A percentile compares a stretch with the other conserved stretches of the same genome.
Conservation (phyloP, 2,888 invertebrate genomes). For the Leptopilina syphax region DNA sequence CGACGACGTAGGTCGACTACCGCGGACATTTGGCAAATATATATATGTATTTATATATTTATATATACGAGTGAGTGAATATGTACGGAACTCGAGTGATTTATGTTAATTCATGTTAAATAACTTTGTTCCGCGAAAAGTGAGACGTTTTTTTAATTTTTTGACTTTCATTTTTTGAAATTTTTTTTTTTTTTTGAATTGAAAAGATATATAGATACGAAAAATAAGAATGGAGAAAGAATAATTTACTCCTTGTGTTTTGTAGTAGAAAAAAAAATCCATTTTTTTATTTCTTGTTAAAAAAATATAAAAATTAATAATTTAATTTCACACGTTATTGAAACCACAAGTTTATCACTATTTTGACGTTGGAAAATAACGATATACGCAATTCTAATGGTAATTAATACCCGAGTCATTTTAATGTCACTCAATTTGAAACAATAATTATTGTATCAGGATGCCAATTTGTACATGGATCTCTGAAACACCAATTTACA, state of each 20-base stretch:
- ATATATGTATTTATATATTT: not conserved
- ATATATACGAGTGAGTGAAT: conserved; percentile 54
- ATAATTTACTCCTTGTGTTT: too few relatives aligned
- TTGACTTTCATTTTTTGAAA: too few relatives aligned
- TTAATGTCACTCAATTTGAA: not conserved
- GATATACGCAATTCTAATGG: not conserved
- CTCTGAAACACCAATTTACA: conserved; percentile 1
- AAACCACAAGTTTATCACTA: too few relatives aligned
- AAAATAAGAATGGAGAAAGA: not conserved
- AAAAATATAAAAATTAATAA: too few relatives aligned
- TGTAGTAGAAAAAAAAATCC: too few relatives aligned
- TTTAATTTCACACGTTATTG: too few relatives aligned
- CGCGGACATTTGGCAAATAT: conserved; percentile 12
- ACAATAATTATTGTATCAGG: conserved; percentile 17
- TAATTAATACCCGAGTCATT: not conserved
- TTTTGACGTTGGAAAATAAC: too few relatives aligned
- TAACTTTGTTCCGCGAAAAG: conserved; percentile 62
- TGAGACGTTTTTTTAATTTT: conserved; percentile 45
- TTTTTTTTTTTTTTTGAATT: conserved; percentile 50
- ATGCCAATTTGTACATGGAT: conserved; percentile 17
- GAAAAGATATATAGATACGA: not conserved
- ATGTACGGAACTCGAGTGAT: conserved; percentile 57
- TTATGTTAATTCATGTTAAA: conserved; percentile 70
- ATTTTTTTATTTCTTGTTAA: too few relatives aligned
- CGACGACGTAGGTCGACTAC: conserved; percentile 42